These are phyloP conservation scores for Prolemur simus DNA, from an alignment of 2,113 vertebrate species.

Conservation along the genomic window DNA sequence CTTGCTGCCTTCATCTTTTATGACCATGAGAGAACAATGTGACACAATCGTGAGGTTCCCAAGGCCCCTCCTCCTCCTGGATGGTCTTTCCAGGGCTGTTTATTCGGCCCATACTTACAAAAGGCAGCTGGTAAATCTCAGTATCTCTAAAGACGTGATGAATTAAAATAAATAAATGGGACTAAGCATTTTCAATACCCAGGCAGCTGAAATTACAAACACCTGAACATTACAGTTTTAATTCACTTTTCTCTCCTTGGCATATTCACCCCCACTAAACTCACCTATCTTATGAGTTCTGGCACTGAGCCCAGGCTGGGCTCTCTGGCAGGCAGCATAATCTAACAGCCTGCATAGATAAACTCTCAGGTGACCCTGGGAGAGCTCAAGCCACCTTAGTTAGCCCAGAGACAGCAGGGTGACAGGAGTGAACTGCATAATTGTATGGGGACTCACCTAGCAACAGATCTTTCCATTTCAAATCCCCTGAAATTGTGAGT, in stretches of 20 bases:
- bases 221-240: not conserved
- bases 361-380: not conserved
- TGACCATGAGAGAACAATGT: not conserved
- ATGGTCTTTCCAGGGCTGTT: not conserved
- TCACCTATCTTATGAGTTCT: not conserved
- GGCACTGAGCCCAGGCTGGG: not conserved
- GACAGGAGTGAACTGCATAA: not conserved
- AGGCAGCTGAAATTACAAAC: not conserved
- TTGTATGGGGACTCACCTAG: not conserved
- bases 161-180: not conserved
- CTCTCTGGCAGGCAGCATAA: not conserved
- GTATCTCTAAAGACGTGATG: not conserved
- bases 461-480: not conserved
- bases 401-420: not conserved
- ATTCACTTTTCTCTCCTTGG: not conserved
- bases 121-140: not conserved
- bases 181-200: not conserved
- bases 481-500: not conserved
- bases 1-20: not conserved
- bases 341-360: not conserved
- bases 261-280: not conserved
- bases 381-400: not conserved
- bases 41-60: not conserved
- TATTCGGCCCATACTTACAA: not conserved
- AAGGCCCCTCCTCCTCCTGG: not conserved